Conservation (phyloP, 30 jellyfish, hydroid and myxozoan genomes). For the Haliclystus octoradiatus region DNA sequence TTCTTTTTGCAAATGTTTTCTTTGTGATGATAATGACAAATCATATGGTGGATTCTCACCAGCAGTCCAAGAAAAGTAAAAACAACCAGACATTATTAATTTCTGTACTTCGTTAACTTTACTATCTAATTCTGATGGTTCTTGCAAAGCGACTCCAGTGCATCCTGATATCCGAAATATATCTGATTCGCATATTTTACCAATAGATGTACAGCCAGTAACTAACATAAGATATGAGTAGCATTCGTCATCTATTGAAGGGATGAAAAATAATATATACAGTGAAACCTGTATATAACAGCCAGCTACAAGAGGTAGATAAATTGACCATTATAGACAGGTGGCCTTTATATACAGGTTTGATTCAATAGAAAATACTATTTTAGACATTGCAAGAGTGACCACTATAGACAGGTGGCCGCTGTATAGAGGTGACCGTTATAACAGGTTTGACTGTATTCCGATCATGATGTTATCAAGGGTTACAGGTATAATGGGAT, state of each 20-base stretch:
- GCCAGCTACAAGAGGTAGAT: neutral
- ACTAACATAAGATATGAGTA: constrained; percentile 57
- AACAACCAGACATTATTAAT: constrained; percentile 63
- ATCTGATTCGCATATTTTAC: constrained; percentile 62
- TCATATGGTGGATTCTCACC: constrained; percentile 36
- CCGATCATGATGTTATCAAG: constrained; percentile 11
- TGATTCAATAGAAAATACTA: neutral
- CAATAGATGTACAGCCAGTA: constrained; percentile 74
- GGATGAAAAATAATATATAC: neutral
- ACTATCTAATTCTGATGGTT: constrained; percentile 37
- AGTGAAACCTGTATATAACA: constrained; percentile 4
- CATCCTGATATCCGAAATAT: constrained; percentile 64
- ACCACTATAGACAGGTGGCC: neutral
- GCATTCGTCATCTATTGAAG: constrained; percentile 44
- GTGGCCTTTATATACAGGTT: neutral
- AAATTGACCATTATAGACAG: neutral
- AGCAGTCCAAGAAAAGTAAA: constrained; percentile 55
- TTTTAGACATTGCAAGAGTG: neutral
- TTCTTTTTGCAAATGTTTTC: constrained; percentile 31
- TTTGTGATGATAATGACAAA: constrained; percentile 65
- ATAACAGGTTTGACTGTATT: no score
- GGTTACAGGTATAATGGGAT: neutral
- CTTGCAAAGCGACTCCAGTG: constrained; percentile 62
- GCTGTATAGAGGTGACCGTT: no score
- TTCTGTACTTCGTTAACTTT: constrained; percentile 63